Conservation (phyloP, 2,113 vertebrate species). For the Cephalopterus ornatus region DNA sequence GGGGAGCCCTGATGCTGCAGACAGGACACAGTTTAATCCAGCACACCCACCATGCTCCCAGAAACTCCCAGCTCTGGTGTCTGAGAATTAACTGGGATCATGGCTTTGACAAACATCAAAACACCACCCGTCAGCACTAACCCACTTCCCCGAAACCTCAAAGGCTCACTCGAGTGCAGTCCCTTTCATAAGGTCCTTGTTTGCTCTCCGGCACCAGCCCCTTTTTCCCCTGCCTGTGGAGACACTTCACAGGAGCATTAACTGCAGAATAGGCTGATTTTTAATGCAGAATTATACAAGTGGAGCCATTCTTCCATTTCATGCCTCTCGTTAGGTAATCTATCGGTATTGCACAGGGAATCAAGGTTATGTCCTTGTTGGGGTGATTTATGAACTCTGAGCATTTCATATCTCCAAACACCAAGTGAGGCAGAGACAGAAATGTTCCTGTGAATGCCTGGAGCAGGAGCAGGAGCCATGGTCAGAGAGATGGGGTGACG, state of each 20-base stretch:
- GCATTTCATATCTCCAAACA: background rate
- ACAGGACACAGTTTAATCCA: background rate
- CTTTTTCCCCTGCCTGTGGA: background rate
- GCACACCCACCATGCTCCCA: background rate
- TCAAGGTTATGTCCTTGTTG: conserved; percentile 69
- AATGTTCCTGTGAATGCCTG: background rate
- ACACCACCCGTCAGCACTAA: background rate
- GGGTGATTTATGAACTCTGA: conserved; percentile 45
- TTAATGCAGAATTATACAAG: conserved; percentile 63
- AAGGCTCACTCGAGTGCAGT: background rate
- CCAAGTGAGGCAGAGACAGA: background rate
- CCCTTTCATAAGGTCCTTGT: background rate
- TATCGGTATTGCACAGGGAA: conserved; percentile 16
- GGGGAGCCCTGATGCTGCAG: background rate
- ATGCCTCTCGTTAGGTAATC: conserved; percentile 52
- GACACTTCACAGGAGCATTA: conserved; percentile 3
- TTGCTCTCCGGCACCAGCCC: background rate
- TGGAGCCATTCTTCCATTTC: conserved; percentile 58
- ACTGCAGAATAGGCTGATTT: conserved; percentile 63
- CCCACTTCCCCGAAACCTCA: background rate
- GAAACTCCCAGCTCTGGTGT: accelerated
- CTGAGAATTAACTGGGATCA: background rate
- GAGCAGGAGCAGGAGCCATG: accelerated
- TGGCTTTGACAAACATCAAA: background rate
- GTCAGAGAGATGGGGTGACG: background rate